Evolutionary conservation across 2,113 vertebrate genomes (phyloP).

Genomic region (Turnix velox): DNA sequence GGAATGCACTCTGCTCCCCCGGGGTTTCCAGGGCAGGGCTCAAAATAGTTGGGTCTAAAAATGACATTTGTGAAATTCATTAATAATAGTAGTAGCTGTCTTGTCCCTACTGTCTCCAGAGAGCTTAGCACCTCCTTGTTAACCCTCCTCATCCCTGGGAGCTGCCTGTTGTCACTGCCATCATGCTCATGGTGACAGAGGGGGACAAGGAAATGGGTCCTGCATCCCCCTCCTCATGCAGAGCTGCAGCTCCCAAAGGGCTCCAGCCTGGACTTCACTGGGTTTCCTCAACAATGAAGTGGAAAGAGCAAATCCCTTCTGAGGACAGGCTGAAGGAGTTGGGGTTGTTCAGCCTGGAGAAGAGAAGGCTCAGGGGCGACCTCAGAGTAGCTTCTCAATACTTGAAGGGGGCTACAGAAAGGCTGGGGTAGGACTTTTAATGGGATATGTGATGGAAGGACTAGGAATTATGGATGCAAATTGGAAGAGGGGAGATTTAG

Average conservation of each 20-base stretch:
- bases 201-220: accelerated
- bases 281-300: too few species aligned
- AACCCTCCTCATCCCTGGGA: neutral
- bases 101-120: slow-evolving; percentile 37
- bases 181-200: accelerated
- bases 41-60: slow-evolving; percentile 53
- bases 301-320: too few species aligned
- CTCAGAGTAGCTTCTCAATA: too few species aligned
- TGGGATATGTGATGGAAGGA: too few species aligned
- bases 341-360: too few species aligned
- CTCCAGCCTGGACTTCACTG: neutral
- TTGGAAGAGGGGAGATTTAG: too few species aligned
- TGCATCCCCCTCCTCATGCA: neutral
- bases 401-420: too few species aligned
- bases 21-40: neutral
- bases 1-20: neutral
- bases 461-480: too few species aligned
- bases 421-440: too few species aligned
- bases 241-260: neutral
- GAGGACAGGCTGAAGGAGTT: too few species aligned
- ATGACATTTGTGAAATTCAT: slow-evolving; percentile 57
- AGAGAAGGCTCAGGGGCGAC: too few species aligned
- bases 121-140: neutral
- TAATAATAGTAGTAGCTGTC: slow-evolving; percentile 36
- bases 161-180: neutral